Evolutionary conservation across 1,140 invertebrate genomes (phyloP).

Genomic region (Phymastichus coffea): DNA sequence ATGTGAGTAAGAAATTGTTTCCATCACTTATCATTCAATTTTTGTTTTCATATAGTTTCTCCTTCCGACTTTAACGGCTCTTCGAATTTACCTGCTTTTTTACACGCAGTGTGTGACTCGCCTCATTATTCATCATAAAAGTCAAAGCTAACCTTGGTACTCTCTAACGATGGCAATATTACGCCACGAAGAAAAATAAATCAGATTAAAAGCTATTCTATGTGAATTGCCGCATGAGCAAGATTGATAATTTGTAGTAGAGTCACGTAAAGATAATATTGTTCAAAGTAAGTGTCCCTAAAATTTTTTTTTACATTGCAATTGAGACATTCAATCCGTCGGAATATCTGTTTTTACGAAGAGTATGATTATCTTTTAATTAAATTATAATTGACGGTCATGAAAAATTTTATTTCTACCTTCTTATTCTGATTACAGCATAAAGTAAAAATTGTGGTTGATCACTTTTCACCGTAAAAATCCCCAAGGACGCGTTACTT

Average conservation of each 20-base stretch:
- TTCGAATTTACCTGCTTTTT: neutral
- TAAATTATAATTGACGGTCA: no score
- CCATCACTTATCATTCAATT: neutral
- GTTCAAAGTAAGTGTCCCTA: neutral
- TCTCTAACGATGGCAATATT: neutral
- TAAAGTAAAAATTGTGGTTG: no score
- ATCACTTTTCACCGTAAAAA: no score
- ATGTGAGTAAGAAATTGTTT: neutral
- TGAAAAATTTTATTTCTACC: no score
- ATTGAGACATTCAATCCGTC: no score
- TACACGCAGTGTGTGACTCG: neutral
- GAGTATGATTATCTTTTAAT: no score
- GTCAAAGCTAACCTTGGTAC: neutral
- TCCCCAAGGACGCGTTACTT: no score
- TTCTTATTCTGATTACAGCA: no score
- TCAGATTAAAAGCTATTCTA: neutral
- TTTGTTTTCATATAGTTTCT: neutral
- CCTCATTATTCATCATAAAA: no score
- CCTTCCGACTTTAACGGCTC: neutral
- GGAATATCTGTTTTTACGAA: no score
- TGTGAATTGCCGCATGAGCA: neutral
- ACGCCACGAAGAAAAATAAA: neutral
- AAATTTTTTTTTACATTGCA: no score
- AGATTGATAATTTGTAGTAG: no score
- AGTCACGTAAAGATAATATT: slow-evolving; percentile 18